These are phyloP conservation scores for Dasyurus viverrinus DNA, from an alignment of 2,113 vertebrate genomes.

Conservation along the genomic window DNA sequence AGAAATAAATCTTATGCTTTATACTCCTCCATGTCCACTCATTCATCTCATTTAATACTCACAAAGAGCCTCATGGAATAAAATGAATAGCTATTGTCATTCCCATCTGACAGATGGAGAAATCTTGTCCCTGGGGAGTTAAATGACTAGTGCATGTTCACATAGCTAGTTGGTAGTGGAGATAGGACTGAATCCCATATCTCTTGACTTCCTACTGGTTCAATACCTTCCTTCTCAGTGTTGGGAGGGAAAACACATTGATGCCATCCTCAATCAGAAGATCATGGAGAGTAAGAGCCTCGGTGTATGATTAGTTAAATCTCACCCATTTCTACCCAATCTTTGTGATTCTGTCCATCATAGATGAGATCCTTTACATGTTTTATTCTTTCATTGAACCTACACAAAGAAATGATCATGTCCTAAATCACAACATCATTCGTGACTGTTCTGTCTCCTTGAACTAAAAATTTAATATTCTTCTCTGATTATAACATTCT, in stretches of 20 bases:
- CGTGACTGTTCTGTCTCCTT: neutral
- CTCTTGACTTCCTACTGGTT: neutral
- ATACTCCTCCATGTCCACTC: conserved; percentile 36
- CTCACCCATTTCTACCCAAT: neutral
- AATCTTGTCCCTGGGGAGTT: conserved; percentile 53
- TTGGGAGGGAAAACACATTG: neutral
- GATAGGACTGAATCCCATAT: neutral
- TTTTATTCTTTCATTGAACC: neutral
- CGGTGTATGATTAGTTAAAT: neutral
- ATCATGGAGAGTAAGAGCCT: neutral
- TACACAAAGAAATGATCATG: neutral
- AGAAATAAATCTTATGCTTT: conserved; percentile 37
- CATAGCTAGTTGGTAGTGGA: neutral
- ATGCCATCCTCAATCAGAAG: neutral
- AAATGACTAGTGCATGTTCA: neutral
- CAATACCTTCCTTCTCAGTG: neutral
- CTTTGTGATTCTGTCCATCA: neutral
- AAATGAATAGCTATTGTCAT: neutral
- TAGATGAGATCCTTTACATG: neutral
- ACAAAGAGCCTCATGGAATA: conserved; percentile 39
- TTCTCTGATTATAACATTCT: neutral
- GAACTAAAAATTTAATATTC: neutral
- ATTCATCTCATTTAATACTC: conserved; percentile 51
- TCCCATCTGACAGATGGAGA: conserved; percentile 58
- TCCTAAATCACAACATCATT: neutral